These are phyloP conservation scores for Cepaea hortensis DNA, from an alignment of 2,888 invertebrate species.

Conservation along the genomic window DNA sequence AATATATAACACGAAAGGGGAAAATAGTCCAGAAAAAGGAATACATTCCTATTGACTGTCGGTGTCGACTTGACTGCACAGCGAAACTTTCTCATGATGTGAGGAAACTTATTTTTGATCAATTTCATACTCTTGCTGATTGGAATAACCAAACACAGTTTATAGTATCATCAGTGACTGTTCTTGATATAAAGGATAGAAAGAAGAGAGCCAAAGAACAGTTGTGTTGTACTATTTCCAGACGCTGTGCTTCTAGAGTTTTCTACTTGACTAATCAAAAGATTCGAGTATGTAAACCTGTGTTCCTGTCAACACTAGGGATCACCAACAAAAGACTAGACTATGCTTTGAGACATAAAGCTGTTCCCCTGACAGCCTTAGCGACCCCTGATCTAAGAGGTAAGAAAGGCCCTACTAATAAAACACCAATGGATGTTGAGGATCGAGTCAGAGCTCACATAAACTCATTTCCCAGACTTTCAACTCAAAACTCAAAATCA, in stretches of 20 bases:
- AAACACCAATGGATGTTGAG: constrained; percentile 39
- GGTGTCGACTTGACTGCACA: constrained; percentile 40
- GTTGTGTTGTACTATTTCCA: not conserved
- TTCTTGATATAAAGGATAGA: constrained; percentile 38
- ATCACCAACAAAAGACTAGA: constrained; percentile 44
- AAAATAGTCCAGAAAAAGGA: constrained; percentile 37
- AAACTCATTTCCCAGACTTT: constrained; percentile 28
- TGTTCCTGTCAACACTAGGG: constrained; percentile 40
- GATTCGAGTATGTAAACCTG: constrained; percentile 43
- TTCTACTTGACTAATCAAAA: constrained; percentile 41
- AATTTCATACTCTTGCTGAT: constrained; percentile 40
- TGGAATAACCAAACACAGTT: constrained; percentile 47
- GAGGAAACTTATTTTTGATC: constrained; percentile 42
- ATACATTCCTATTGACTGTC: constrained; percentile 34
- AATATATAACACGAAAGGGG: constrained; percentile 40
- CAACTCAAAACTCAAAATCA: not conserved
- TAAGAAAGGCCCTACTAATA: constrained; percentile 43
- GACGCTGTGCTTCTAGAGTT: constrained; percentile 35
- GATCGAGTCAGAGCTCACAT: constrained; percentile 38
- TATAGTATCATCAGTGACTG: constrained; percentile 43
- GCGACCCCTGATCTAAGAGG: constrained; percentile 42
- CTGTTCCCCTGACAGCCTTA: constrained; percentile 40
- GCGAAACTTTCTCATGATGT: constrained; percentile 37
- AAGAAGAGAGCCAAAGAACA: constrained; percentile 17
- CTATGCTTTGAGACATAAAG: constrained; percentile 45